Percentiles rank a stretch among this genome's conserved stretches.
phyloP scores from a whole-genome alignment of 2,888 invertebrate genomes.

The Cephus sareptanus region DNA sequence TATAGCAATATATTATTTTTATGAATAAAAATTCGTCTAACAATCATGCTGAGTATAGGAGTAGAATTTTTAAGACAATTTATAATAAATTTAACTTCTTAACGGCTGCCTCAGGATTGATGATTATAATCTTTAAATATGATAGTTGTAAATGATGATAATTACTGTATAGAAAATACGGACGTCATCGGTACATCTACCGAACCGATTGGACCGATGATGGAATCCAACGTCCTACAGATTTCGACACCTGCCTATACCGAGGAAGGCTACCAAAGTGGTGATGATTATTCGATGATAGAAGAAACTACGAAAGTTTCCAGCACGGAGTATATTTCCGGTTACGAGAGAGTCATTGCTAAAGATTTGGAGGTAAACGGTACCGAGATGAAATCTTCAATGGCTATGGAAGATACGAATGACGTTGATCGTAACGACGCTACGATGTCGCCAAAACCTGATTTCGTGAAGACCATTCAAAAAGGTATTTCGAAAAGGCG shows the following conservation, averaged over 20 bases:
- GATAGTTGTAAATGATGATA: not conserved
- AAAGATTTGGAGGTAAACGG: no score
- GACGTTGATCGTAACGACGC: slow-evolving; percentile 1
- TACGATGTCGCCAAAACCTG: slow-evolving; percentile 37
- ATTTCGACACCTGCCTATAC: not conserved
- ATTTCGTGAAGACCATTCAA: slow-evolving; percentile 48
- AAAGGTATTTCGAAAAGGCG: slow-evolving; percentile 36
- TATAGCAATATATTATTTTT: not conserved
- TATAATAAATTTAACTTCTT: not conserved
- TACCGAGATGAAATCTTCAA: no score
- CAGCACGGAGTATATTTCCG: not conserved
- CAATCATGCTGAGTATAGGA: not conserved
- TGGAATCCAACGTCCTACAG: slow-evolving; percentile 6
- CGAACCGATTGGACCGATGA: not conserved
- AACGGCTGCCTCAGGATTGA: not conserved
- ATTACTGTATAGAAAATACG: not conserved
- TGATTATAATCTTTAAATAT: not conserved
- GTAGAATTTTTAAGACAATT: not conserved
- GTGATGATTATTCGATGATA: not conserved
- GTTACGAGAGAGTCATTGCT: no score
- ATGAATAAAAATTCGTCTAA: not conserved
- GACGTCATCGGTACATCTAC: not conserved
- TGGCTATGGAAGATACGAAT: no score
- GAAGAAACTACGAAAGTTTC: not conserved
- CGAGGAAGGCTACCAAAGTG: not conserved